Evolutionary conservation across 2,113 vertebrate species (phyloP).

Genomic region (Oenanthe melanoleuca): DNA sequence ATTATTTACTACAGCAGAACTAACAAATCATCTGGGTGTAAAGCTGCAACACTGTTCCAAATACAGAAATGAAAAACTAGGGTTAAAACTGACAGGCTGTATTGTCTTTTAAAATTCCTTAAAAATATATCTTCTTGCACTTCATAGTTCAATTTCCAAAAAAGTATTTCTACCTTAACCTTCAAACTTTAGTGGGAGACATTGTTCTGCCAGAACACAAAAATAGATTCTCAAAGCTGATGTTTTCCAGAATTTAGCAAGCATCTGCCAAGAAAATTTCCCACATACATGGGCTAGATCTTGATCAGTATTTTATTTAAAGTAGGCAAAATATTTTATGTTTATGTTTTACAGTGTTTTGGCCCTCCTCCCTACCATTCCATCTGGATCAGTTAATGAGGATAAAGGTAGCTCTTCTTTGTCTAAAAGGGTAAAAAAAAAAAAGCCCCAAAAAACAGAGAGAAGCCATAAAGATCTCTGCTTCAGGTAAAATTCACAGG

Average conservation of each 20-base stretch:
- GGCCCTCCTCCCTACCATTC: accelerated
- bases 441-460: neutral
- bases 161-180: constrained; percentile 23
- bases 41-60: neutral
- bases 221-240: neutral
- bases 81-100: neutral
- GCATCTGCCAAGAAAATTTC: neutral
- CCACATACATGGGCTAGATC: neutral
- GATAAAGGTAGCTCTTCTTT: neutral
- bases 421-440: neutral
- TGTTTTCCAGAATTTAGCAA: neutral
- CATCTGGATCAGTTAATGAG: neutral
- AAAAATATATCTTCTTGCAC: neutral
- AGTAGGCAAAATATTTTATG: neutral
- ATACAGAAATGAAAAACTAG: neutral
- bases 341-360: neutral
- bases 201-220: neutral
- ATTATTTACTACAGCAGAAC: constrained; percentile 33
- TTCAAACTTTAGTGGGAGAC: neutral
- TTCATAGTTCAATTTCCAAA: neutral
- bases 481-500: constrained; percentile 26
- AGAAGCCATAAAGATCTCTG: neutral
- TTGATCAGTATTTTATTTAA: neutral
- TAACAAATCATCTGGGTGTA: neutral
- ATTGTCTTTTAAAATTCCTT: neutral